Conservation (phyloP, 2,113 vertebrate genomes). For the Dasyurus viverrinus region DNA sequence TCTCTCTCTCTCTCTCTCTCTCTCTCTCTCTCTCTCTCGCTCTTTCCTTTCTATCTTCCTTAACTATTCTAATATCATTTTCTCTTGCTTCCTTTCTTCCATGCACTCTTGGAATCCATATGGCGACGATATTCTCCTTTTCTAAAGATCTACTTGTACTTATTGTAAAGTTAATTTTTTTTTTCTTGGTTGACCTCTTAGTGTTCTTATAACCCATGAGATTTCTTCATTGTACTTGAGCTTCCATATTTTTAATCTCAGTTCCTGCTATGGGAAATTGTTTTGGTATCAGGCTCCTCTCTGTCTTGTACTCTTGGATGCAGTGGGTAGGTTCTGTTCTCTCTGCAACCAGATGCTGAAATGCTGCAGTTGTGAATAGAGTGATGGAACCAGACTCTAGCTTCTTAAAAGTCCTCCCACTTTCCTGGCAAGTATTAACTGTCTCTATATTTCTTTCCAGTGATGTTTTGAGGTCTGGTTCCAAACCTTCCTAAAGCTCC, state of each 20-base stretch:
- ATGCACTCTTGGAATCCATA: not conserved
- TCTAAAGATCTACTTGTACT: not conserved
- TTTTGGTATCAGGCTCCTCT: not conserved
- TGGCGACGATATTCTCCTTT: not conserved
- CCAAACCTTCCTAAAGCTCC: not conserved
- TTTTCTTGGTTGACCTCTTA: not conserved
- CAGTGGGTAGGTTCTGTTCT: not conserved
- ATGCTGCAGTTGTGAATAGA: not conserved
- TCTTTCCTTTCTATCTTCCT: not conserved
- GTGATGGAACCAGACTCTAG: not conserved
- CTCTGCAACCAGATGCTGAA: not conserved
- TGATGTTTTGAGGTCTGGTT: not conserved
- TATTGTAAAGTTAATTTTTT: not conserved
- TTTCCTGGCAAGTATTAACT: not conserved
- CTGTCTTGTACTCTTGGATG: not conserved
- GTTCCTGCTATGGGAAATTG: not conserved
- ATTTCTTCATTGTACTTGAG: not conserved
- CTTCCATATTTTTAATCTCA: not conserved
- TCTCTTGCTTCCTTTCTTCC: not conserved
- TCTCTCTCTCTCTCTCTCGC: fast-evolving
- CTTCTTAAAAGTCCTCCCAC: not conserved
- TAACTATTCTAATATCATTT: not conserved
- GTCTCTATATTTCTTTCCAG: not conserved
- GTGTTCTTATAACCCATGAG: not conserved
- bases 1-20: not conserved